Evolutionary conservation across 1,140 invertebrate genomes (phyloP).

Genomic region (Ridgeia piscesae): DNA sequence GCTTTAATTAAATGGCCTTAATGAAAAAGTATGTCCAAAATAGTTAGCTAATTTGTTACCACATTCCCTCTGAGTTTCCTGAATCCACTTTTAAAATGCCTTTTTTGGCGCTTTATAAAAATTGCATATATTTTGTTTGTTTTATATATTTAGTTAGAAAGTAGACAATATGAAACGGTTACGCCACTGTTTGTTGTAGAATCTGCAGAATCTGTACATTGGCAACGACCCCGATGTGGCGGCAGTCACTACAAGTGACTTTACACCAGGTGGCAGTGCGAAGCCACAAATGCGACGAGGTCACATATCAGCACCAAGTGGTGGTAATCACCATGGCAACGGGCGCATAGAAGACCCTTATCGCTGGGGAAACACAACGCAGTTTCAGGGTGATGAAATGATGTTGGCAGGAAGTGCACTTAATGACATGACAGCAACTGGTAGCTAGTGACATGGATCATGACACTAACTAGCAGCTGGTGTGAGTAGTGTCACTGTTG

Average conservation of each 20-base stretch:
- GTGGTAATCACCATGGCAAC: not conserved
- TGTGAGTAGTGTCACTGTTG: too few relatives aligned
- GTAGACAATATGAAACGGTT: too few relatives aligned
- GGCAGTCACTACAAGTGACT: not conserved
- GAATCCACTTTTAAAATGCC: too few relatives aligned
- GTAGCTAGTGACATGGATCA: too few relatives aligned
- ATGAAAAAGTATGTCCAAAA: too few relatives aligned
- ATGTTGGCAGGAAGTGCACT: not conserved
- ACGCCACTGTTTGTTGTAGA: not conserved
- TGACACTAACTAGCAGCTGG: too few relatives aligned
- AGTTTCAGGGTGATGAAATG: not conserved
- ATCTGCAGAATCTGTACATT: not conserved
- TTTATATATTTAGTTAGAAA: too few relatives aligned
- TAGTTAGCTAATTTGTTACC: too few relatives aligned
- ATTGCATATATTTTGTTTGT: too few relatives aligned
- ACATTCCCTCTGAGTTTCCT: too few relatives aligned
- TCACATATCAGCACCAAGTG: not conserved
- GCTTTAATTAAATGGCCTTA: too few relatives aligned
- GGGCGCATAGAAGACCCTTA: not conserved
- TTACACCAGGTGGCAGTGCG: not conserved
- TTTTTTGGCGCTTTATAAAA: too few relatives aligned
- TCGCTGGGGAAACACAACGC: not conserved
- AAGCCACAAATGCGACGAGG: not conserved
- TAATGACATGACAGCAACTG: not conserved
- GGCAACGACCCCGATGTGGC: not conserved